Base-by-base conservation (phyloP, 1,140 invertebrate species). In the Argopecten irradians region DNA sequence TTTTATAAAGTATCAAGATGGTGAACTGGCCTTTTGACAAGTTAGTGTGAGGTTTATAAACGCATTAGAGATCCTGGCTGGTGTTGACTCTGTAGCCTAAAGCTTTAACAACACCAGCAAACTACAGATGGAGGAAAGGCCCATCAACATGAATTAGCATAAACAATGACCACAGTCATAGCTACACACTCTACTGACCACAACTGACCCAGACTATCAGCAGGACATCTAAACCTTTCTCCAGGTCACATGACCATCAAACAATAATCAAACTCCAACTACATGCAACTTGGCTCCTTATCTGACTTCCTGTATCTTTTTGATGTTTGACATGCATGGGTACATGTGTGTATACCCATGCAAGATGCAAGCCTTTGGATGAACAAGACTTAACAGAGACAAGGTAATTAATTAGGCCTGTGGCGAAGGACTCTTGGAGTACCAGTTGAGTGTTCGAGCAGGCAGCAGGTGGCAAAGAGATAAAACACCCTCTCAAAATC, bases 341-440 rank as follows among this genome's bases (percentile, higher is more conserved):
- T 71, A 71, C 55, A 71, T 71, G 55, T 71, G 55, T 28, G n/a
- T 28, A 71, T 28, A 71, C 5, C 55, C 55, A 71, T 71, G 22
- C 22, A 71, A 71, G 55, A 28, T 71, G n/a, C 55, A 71, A 71
- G 55, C 16, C 55, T 71, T 71, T 71, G n/a, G 55, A n/a, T 71
- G 55, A 71, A n/a, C 55, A 71, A 71, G 55, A 71, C 55, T 71
- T 71, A 16, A 71, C 28, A n/a, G 55, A 71, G 55, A 71, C 55
- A 71, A 71, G n/a, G 55, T 71, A 71, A 71, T 71, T 71, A 71
- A 71, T 71, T 71, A 28, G n/a, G 22, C 55, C 55, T 71, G 55
- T n/a, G 55, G 55, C 28, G 55, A 28, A n/a, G n/a, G n/a, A n/a
- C n/a, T n/a, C n/a, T n/a, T n/a, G n/a, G n/a, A 71, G 55, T 71